Evolutionary conservation across 2,113 vertebrate species (phyloP), one percentile per base, ranked within the genome.

Genomic region (Neodontobutis hainanensis): DNA sequence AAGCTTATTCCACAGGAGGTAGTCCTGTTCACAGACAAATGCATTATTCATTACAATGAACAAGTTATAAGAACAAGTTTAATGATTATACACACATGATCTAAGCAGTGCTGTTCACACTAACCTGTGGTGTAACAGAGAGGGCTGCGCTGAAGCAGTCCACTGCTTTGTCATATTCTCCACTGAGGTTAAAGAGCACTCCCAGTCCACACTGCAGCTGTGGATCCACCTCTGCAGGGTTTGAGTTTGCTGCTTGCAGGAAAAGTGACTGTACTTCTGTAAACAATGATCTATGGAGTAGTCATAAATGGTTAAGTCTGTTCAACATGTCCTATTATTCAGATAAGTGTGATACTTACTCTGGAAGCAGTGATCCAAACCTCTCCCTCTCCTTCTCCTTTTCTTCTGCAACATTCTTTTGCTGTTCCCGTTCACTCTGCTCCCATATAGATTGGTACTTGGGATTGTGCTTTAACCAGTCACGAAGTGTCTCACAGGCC

Each of bases 171-270:
- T 99, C 95, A 0, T 97, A 99, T 61, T 99, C 97, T 35, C 96
- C 95, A 0, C 97, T 99, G 44, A 99, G 93, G 88, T 99, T 99
- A 88, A 99, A 99, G 38, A 99, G 95, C 46, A 99, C 97, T 0
- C 97, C 97, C 46, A 99, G 84, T 19, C 97, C 97, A 65, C 97
- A 99, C 83, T 99, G 97, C 63, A 99, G 94, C 56, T 99, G 96
- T 0, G 97, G 95, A 84, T 99, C 97, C 45, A 99, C 95, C 52
- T 92, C 84, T 0, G 92, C 75, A 0, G 94, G 94, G 84, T 97
- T 94, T 40, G 91, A 87, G 63, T 93, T 93, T 8, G 97, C 97
- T 2, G 97, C 97, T 6, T 86, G 92, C 57, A 99, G 85, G 86
- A 95, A 99, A 62, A 98, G 85, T n/a, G 95, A 91, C 80, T 98